Conservation (phyloP, 2,797 vertebrate species). For the Trachurus trachurus region DNA sequence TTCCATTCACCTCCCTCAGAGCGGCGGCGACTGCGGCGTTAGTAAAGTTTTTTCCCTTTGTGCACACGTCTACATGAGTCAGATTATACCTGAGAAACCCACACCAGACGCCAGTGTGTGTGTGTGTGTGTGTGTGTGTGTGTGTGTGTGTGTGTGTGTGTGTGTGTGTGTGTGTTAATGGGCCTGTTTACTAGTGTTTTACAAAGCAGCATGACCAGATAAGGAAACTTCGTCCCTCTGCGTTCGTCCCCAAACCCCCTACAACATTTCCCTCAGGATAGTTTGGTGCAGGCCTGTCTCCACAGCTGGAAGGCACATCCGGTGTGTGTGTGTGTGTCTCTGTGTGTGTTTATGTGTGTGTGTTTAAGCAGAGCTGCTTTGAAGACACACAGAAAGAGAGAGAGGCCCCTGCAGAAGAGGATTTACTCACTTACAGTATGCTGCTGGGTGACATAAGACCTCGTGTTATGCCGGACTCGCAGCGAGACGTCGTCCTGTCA, state of each 20-base stretch:
- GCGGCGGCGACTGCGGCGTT: not conserved
- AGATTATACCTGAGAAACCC: conserved; percentile 39
- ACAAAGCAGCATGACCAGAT: conserved; percentile 55
- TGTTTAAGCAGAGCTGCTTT: conserved; percentile 41
- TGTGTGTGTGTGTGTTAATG: too few species aligned
- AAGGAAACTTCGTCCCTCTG: conserved; percentile 50
- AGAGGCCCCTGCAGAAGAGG: conserved; percentile 23
- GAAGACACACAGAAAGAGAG: conserved; percentile 21
- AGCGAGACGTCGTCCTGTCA: conserved; percentile 44
- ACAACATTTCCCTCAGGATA: conserved; percentile 36
- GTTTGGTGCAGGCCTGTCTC: conserved; percentile 44
- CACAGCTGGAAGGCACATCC: conserved; percentile 78
- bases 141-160: not conserved
- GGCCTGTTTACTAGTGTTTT: conserved; percentile 36
- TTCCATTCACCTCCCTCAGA: conserved; percentile 35
- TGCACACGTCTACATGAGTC: conserved; percentile 32
- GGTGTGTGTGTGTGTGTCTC: conserved; percentile 38
- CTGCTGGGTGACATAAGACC: conserved; percentile 34
- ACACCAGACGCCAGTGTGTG: not conserved
- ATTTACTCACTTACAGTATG: not conserved
- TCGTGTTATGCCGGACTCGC: conserved; percentile 30
- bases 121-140: conserved; percentile 1
- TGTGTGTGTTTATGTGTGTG: conserved; percentile 16
- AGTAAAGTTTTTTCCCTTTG: conserved; percentile 31
- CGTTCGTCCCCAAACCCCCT: conserved; percentile 25